Base-by-base conservation (phyloP, 2,888 invertebrate genomes). In the Pheosia tremula region DNA sequence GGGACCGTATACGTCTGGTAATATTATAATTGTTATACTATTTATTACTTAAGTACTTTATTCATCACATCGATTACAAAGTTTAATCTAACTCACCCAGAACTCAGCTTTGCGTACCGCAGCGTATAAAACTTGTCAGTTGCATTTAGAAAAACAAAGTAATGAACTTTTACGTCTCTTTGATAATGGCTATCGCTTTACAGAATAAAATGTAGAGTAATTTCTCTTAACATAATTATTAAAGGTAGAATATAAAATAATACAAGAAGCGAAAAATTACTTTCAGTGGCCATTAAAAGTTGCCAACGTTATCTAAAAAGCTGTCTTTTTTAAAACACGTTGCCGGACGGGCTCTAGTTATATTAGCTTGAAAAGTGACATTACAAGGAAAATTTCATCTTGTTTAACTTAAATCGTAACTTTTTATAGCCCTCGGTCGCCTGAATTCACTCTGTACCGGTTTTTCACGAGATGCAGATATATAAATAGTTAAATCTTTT, bases 321-420 rank as follows among this genome's bases (percentile, higher is more conserved):
- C 77, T 64, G 72, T 67, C 66, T 80, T 71, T 71, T 67, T 77
- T 75, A 71, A 77, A 77, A 75, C 77, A 75, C 79, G 79, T 80
- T 77, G 65, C 68, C 72, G 63, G 66, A 66, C 71, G 65, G 67
- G 68, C 64, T 60, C 62, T 74, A 75, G 70, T 69, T 78, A 81
- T 79, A 82, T 85, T 82, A 82, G 75, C 79, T 78, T 69, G 69
- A 80, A 73, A 86, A 83, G 81, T 82, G 77, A 79, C 82, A 80
- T 87, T 85, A 87, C 81, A 79, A 77, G 80, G 80, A 79, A 82
- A 84, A 84, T 83, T 81, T 80, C 77, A 81, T 82, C 84, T 84
- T 82, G 80, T 84, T 85, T 78, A 83, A 85, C 79, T 87, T 83
- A 76, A 80, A 82, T 80, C 83, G 81, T 84, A 79, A 83, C 80